Evolutionary conservation across 2,888 invertebrate genomes (phyloP), one percentile per base, ranked within the genome.

Genomic region (Agriopis aurantiaria): DNA sequence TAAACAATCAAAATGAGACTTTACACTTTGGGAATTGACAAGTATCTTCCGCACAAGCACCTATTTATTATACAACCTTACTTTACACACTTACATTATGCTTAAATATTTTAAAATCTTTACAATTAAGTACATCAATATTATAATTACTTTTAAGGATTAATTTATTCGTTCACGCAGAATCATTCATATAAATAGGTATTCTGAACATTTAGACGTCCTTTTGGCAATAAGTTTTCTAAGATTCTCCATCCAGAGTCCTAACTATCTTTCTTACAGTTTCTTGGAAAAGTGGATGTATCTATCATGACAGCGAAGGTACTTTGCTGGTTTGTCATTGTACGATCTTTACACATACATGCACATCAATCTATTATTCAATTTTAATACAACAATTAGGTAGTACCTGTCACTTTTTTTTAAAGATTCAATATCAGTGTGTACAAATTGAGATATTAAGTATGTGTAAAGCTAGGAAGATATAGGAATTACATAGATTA

Each of bases 21-120:
- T 88, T 88, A 88, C 86, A 91, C 64, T 56, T 87, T 85, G 79
- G 80, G 80, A 94, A 93, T 94, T 93, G 93, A 93, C 93, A 84
- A 89, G 83, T 85, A 88, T 88, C 87, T 84, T 90, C 86, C 82
- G 91, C 92, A 87, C 89, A 93, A 94, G 93, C 93, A 92, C 93
- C 93, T 93, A 93, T 85, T 86, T 90, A 83, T 89, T 83, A 90
- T 92, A 92, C 93, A 92, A 92, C 88, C 93, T 87, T 90, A 91
- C 82, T 85, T 86, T 91, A 80, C 78, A 85, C 81, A 80, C 77
- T 78, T 80, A 80, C 77, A 81, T 79, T 75, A 79, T 82, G 80
- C 80, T 83, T 83, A 83, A 69, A 71, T 76, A 71, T 74, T 67
- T 75, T 63, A 65, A 75, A 75, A 79, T 81, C 75, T 80, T 75